These are phyloP conservation scores for Sebastes nivosus DNA, from an alignment of 2,797 vertebrate species.

Conservation along the genomic window DNA sequence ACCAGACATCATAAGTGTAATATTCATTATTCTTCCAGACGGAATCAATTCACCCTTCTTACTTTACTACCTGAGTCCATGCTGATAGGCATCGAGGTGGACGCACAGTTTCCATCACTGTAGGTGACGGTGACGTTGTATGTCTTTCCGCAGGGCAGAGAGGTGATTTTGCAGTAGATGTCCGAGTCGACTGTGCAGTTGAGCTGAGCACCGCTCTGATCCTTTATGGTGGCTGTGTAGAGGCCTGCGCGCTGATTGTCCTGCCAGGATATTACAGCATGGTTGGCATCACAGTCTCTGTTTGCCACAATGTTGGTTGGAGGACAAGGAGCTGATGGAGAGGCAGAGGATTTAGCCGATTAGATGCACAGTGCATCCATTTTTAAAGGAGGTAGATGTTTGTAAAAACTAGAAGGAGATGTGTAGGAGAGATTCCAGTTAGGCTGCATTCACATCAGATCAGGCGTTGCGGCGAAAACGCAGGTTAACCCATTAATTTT, in stretches of 20 bases:
- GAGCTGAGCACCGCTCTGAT: conserved; percentile 50
- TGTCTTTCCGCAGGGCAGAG: conserved; percentile 71
- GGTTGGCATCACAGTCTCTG: conserved; percentile 70
- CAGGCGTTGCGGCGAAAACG: too few relatives aligned
- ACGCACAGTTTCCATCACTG: conserved; percentile 62
- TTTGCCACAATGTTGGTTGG: conserved; percentile 60
- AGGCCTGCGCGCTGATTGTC: conserved; percentile 43
- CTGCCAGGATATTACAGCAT: conserved; percentile 73
- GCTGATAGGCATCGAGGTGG: conserved; percentile 61
- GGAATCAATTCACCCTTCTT: background rate
- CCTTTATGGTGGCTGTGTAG: conserved; percentile 68
- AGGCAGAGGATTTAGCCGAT: background rate
- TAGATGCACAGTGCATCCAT: background rate
- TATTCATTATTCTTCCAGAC: background rate
- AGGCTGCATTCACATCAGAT: too few relatives aligned
- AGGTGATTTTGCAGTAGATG: conserved; percentile 67
- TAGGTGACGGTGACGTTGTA: conserved; percentile 73
- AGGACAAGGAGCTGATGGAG: conserved; percentile 66
- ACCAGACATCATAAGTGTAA: background rate
- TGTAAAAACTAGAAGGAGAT: background rate
- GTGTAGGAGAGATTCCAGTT: background rate
- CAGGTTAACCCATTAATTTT: too few relatives aligned
- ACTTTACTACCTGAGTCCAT: conserved; percentile 76
- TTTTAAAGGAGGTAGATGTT: background rate
- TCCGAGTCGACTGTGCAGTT: conserved; percentile 68